A percentile compares a stretch with the other conserved stretches of the same genome.
Conservation (phyloP, 2,797 vertebrate species). For the Acanthurus tractus region DNA sequence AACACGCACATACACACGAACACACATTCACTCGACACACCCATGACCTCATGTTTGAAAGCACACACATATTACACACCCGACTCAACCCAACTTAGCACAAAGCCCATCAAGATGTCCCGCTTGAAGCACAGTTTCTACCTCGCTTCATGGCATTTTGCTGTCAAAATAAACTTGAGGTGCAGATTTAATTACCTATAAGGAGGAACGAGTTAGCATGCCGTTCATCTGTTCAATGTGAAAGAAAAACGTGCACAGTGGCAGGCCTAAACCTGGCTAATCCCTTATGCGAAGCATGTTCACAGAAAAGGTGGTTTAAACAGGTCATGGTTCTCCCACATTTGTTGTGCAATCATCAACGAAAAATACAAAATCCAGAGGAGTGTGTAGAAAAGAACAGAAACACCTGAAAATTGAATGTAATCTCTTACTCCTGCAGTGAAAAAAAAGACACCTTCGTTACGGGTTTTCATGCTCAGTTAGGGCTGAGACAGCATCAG, state of each 20-base stretch:
- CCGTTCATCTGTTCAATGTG: slow-evolving; percentile 4
- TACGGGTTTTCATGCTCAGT: neutral
- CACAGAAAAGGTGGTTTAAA: slow-evolving; percentile 9
- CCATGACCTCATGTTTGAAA: slow-evolving; percentile 64
- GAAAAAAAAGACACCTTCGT: neutral
- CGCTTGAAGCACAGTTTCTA: slow-evolving; percentile 12
- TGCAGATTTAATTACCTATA: neutral
- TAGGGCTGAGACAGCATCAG: neutral
- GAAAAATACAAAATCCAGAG: slow-evolving; percentile 11
- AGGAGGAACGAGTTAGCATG: slow-evolving; percentile 1
- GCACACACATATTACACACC: slow-evolving; percentile 58
- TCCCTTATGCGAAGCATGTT: slow-evolving; percentile 13
- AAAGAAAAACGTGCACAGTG: slow-evolving; percentile 24
- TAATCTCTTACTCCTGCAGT: neutral
- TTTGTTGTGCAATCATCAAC: slow-evolving; percentile 23
- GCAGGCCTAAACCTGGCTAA: slow-evolving; percentile 15
- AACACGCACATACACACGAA: slow-evolving; percentile 38
- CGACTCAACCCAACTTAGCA: slow-evolving; percentile 27
- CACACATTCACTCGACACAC: slow-evolving; percentile 57
- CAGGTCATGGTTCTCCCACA: slow-evolving; percentile 35
- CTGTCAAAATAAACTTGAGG: slow-evolving; percentile 32
- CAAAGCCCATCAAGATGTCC: slow-evolving; percentile 36
- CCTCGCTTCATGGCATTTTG: slow-evolving; percentile 2
- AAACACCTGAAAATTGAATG: neutral
- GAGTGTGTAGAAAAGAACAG: slow-evolving; percentile 17